phyloP scores from a whole-genome alignment of 2,113 vertebrate genomes.

The Xyrauchen texanus region DNA sequence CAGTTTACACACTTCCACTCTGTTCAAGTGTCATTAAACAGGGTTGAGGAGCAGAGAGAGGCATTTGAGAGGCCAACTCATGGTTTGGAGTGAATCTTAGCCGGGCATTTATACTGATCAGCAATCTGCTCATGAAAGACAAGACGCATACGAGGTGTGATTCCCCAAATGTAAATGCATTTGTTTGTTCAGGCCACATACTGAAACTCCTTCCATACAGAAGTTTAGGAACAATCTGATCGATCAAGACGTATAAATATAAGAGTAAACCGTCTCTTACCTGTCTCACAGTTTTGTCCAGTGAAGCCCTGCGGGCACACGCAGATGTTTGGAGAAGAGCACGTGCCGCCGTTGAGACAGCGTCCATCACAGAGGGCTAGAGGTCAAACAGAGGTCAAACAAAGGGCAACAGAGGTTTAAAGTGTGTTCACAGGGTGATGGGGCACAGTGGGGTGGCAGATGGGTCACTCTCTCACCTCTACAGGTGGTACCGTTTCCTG shows the following conservation, averaged over 20 bases:
- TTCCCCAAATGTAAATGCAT: no score
- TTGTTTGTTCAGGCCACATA: no score
- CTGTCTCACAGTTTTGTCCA: constrained; percentile 90
- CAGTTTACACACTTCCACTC: neutral
- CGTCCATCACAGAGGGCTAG: constrained; percentile 92
- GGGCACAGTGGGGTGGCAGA: neutral
- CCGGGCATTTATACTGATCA: no score
- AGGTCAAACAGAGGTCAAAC: constrained; percentile 63
- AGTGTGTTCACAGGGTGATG: neutral
- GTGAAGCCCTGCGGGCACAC: constrained; percentile 95
- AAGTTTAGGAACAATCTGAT: no score
- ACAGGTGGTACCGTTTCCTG: constrained; percentile 90
- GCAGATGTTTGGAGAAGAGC: constrained; percentile 90
- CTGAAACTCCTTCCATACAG: no score
- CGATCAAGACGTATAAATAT: no score
- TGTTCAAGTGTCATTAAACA: neutral
- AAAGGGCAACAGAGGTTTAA: constrained; percentile 20
- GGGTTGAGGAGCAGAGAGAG: neutral
- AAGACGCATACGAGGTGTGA: no score
- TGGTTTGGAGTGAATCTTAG: no score
- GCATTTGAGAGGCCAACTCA: no score
- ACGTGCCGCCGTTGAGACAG: constrained; percentile 93
- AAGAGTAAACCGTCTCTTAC: constrained; percentile 70
- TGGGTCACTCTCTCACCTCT: constrained; percentile 79
- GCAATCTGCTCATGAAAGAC: no score